A percentile compares a stretch with the other conserved stretches of the same genome.
Evolutionary conservation across 1,140 invertebrate species (phyloP).

Genomic region (Trachelipus rathkii): DNA sequence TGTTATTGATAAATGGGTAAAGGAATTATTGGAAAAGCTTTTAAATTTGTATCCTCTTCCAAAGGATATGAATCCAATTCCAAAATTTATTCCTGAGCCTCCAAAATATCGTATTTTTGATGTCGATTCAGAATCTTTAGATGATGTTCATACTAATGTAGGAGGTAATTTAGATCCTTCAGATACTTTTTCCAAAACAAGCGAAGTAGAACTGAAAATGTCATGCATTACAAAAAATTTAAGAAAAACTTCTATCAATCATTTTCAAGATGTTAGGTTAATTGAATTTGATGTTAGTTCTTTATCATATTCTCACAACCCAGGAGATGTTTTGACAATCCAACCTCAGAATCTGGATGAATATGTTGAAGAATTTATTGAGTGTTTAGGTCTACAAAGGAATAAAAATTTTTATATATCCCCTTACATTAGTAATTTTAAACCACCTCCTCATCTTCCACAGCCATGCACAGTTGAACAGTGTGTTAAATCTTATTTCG

Average conservation of each 20-base stretch:
- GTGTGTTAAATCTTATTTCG: conserved; percentile 54
- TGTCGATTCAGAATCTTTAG: conserved; percentile 1
- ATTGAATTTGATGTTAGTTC: conserved; percentile 62
- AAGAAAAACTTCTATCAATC: conserved; percentile 57
- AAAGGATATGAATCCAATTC: conserved; percentile 49
- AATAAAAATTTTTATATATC: conserved; percentile 59
- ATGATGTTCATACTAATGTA: background rate
- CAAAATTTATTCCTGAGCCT: conserved; percentile 48
- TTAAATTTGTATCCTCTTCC: conserved; percentile 51
- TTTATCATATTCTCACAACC: conserved; percentile 57
- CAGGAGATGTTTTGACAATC: conserved; percentile 84
- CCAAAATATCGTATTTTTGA: conserved; percentile 51
- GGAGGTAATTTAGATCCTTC: background rate
- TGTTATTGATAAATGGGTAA: conserved; percentile 72
- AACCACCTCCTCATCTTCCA: conserved; percentile 45
- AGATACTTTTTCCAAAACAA: conserved; percentile 18
- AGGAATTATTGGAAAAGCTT: conserved; percentile 66
- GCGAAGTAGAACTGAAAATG: no score
- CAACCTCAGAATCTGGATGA: conserved; percentile 73
- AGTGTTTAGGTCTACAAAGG: conserved; percentile 59
- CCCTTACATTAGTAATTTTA: conserved; percentile 52
- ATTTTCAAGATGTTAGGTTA: conserved; percentile 83
- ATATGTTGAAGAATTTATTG: conserved; percentile 69
- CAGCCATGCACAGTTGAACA: conserved; percentile 51
- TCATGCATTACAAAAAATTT: conserved; percentile 51